Base-by-base conservation (phyloP, 2,797 vertebrate genomes). In the Silurus lanzhouensis region DNA sequence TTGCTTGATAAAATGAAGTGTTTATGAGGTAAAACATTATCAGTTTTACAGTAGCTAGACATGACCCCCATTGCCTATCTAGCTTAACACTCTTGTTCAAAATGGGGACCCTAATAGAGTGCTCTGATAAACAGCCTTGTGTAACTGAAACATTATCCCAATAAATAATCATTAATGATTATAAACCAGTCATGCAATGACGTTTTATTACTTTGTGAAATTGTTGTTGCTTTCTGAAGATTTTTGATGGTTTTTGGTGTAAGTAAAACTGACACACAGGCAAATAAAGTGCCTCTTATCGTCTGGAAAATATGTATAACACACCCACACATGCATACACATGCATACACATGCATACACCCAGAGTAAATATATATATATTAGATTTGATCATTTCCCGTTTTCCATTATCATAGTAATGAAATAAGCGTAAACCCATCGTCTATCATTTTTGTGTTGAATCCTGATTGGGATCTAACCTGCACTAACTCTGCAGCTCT, bases 401-500 rank as follows among this genome's bases (percentile, higher is more conserved):
- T 38, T 78, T 78, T 60, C 44, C 27, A 60, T 77, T 38, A 20
- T 14, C 60, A 38, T 38, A 38, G 38, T 38, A 22, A 77, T 55
- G 1, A 17, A 22, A 44, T 44, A 22, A 79, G 38, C n/a, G 14
- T 64, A 46, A 86, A 79, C 74, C 84, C 70, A 78, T 57, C 70
- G 84, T 85, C 85, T 89, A 88, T 90, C 83, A 83, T 88, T 85
- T 88, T 75, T 84, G 79, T 89, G 85, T 90, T 86, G 89, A 90
- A 92, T 92, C 90, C 95, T 44, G 17, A 1, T 60, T 78, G 44
- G 76, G 6, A 78, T 6, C 12, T 78, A 44, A 91, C 93, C 95
- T 95, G 93, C 95, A 94, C 93, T 94, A 90, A 61, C 46, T 78
- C 91, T 95, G 94, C 95, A 95, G 96, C 94, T 96, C 93, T 91